phyloP scores from a whole-genome alignment of 2,888 invertebrate genomes.

The Amphipoea oculea region DNA sequence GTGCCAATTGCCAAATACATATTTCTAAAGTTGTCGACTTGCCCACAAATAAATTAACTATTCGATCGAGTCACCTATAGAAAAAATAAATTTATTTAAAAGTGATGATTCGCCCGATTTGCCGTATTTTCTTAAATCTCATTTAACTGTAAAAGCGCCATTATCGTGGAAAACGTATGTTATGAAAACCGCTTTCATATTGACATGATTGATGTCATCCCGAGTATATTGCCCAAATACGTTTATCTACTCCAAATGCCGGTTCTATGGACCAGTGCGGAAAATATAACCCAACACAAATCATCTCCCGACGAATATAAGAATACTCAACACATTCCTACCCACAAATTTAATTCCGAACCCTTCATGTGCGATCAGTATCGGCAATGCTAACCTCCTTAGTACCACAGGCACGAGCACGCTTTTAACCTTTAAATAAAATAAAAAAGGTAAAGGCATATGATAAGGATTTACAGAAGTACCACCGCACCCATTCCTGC shows the following conservation, averaged over 20 bases:
- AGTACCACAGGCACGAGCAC: slow-evolving; percentile 50
- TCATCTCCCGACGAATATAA: neutral
- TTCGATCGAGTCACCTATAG: no score
- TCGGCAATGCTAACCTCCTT: slow-evolving; percentile 36
- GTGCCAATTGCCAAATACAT: no score
- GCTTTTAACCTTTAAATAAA: slow-evolving; percentile 61
- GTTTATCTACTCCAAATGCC: neutral
- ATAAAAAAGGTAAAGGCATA: slow-evolving; percentile 53
- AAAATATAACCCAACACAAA: neutral
- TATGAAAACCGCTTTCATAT: neutral
- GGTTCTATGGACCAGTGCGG: neutral
- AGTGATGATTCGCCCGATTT: no score
- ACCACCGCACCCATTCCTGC: neutral
- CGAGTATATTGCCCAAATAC: neutral
- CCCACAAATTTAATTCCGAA: slow-evolving; percentile 41
- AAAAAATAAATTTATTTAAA: no score
- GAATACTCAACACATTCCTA: slow-evolving; percentile 28
- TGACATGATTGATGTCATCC: neutral
- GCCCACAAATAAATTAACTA: no score
- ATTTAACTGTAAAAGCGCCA: neutral
- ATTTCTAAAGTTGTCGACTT: no score
- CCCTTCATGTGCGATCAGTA: slow-evolving; percentile 50
- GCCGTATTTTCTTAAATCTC: neutral
- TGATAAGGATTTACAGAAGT: slow-evolving; percentile 14
- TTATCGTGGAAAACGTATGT: neutral